These are phyloP conservation scores for Astropecten irregularis DNA, from an alignment of 53 echinoderm and acorn worm genomes.

Conservation along the genomic window DNA sequence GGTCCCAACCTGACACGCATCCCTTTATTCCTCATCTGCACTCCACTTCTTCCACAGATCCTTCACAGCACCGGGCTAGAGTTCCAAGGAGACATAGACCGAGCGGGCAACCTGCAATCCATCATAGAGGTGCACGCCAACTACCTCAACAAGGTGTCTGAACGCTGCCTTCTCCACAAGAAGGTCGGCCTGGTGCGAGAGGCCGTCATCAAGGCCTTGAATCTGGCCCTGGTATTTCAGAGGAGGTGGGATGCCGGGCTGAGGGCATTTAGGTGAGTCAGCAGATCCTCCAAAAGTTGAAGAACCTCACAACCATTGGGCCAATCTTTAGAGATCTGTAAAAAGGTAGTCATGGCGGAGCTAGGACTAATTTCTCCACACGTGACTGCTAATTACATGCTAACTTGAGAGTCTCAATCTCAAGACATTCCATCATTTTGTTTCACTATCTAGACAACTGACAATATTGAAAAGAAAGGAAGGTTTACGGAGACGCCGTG, in stretches of 20 bases:
- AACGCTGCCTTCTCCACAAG: conserved; percentile 86
- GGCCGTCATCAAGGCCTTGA: conserved; percentile 89
- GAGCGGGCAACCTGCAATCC: conserved; percentile 72
- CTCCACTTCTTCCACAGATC: conserved; percentile 71
- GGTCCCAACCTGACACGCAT: too few relatives aligned
- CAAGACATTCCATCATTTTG: too few relatives aligned
- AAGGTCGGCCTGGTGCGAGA: conserved; percentile 89
- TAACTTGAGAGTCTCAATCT: too few relatives aligned
- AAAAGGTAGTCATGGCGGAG: too few relatives aligned
- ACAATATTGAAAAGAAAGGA: too few relatives aligned
- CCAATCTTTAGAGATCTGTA: not conserved
- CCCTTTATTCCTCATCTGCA: too few relatives aligned
- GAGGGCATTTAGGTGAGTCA: conserved; percentile 72
- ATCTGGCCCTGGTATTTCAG: conserved; percentile 84
- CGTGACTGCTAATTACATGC: too few relatives aligned
- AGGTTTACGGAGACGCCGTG: too few relatives aligned
- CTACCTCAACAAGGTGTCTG: conserved; percentile 79
- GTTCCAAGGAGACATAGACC: conserved; percentile 69
- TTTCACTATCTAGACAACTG: too few relatives aligned
- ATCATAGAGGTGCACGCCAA: conserved; percentile 66
- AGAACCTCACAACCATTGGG: not conserved
- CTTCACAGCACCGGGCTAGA: conserved; percentile 96
- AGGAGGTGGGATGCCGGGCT: conserved; percentile 87
- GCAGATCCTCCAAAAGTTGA: too few relatives aligned
- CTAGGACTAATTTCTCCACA: too few relatives aligned